Percentiles rank a stretch among this genome's conserved stretches.
Conservation (phyloP, 1,140 invertebrate genomes). For the Delia radicum region DNA sequence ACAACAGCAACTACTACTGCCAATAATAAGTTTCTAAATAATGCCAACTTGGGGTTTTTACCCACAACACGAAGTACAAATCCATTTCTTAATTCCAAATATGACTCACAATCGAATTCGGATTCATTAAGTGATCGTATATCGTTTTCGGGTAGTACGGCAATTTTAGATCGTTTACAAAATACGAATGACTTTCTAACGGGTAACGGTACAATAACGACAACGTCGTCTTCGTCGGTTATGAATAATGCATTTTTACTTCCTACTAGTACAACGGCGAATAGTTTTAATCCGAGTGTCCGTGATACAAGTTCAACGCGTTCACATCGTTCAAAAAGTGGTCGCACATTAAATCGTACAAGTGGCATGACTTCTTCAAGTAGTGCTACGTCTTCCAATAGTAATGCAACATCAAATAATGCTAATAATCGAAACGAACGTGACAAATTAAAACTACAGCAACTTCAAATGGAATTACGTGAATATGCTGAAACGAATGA, state of each 20-base stretch:
- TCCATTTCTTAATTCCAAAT: constrained; percentile 49
- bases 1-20: constrained; percentile 24
- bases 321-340: constrained; percentile 28
- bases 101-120: constrained; percentile 33
- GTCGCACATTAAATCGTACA: constrained; percentile 32
- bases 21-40: constrained; percentile 41
- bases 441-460: constrained; percentile 32
- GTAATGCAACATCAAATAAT: constrained; percentile 29
- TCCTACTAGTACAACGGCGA: constrained; percentile 11
- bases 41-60: constrained; percentile 45
- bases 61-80: constrained; percentile 48
- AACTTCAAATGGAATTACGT: constrained; percentile 29
- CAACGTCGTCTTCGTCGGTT: neutral
- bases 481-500: constrained; percentile 25
- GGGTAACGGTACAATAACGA: neutral
- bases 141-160: constrained; percentile 32
- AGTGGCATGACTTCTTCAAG: constrained; percentile 61
- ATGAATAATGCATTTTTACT: constrained; percentile 19
- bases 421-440: constrained; percentile 30
- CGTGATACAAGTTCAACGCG: constrained; percentile 7
- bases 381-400: constrained; percentile 59
- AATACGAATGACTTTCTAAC: constrained; percentile 15
- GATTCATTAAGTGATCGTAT: constrained; percentile 28
- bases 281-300: constrained; percentile 6
- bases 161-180: constrained; percentile 33